A percentile compares a stretch with the other conserved stretches of the same genome.
phyloP scores from a whole-genome alignment of 35 echinoderm and acorn worm genomes.

The Ophioderma brevispina region DNA sequence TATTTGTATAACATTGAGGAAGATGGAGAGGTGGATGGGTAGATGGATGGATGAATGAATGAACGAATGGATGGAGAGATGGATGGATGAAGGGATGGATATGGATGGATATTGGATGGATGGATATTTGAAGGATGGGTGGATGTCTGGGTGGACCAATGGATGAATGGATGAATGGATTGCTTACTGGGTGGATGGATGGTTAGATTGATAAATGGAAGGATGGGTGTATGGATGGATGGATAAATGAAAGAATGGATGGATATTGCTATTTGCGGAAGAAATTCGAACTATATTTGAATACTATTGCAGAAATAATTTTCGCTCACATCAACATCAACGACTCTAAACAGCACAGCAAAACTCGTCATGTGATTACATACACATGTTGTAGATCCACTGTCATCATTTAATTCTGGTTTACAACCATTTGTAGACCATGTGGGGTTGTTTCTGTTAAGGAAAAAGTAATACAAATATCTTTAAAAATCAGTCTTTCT shows the following conservation, averaged over 20 bases:
- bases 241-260: no score
- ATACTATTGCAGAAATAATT: neutral
- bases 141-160: neutral
- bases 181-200: neutral
- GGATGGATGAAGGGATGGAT: neutral
- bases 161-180: neutral
- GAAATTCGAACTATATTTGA: no score
- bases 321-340: neutral
- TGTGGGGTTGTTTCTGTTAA: neutral
- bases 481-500: no score
- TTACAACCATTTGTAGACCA: neutral
- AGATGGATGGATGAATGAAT: neutral
- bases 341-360: neutral
- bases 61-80: neutral
- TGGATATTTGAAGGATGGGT: neutral
- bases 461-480: no score
- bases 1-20: neutral
- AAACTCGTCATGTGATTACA: neutral
- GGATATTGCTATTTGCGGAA: no score
- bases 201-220: no score
- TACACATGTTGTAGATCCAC: neutral
- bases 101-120: neutral
- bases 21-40: neutral
- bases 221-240: no score
- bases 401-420: neutral